Evolutionary conservation across 2,888 invertebrate species (phyloP).

Genomic region (Neoitamus cyanurus): DNA sequence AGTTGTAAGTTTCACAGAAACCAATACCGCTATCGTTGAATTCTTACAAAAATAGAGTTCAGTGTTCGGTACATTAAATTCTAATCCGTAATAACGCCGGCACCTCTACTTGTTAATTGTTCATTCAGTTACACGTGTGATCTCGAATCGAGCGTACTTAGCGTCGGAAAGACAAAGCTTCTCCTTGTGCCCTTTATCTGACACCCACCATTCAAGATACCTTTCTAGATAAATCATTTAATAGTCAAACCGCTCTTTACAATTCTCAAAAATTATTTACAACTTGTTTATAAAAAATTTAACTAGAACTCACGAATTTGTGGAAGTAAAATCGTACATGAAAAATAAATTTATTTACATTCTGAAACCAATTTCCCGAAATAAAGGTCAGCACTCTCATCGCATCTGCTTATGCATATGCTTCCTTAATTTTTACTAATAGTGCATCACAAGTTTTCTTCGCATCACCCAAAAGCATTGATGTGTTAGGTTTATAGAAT

Average conservation of each 20-base stretch:
- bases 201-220: background rate
- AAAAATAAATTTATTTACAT: background rate
- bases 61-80: too few relatives aligned
- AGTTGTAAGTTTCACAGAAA: too few relatives aligned
- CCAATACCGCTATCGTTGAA: too few relatives aligned
- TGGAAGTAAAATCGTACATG: background rate
- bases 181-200: too few relatives aligned
- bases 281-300: background rate
- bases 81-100: too few relatives aligned
- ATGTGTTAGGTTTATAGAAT: constrained; percentile 89
- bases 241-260: background rate
- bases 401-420: constrained; percentile 39
- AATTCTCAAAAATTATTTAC: background rate
- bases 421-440: constrained; percentile 72
- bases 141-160: too few relatives aligned
- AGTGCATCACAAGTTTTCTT: constrained; percentile 91
- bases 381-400: background rate
- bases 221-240: background rate
- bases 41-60: too few relatives aligned
- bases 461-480: constrained; percentile 89
- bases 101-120: too few relatives aligned
- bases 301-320: background rate
- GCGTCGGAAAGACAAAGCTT: too few relatives aligned
- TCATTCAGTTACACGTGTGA: too few relatives aligned
- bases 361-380: background rate